A percentile compares a stretch with the other conserved stretches of the same genome.
phyloP scores from a whole-genome alignment of 2,797 vertebrate species.

The Eurystomus glaucurus region DNA sequence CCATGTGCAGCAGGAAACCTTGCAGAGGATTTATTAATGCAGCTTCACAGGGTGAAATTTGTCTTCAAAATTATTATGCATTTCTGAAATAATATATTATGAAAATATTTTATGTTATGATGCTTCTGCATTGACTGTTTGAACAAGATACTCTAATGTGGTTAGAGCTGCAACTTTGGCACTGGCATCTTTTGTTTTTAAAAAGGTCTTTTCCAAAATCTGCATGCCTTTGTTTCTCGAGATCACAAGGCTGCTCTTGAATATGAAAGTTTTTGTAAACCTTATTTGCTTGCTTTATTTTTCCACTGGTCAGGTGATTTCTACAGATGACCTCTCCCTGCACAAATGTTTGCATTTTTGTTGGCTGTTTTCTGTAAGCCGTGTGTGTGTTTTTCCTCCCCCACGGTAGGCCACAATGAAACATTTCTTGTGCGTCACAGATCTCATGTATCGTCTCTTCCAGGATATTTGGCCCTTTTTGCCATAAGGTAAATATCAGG shows the following conservation, averaged over 20 bases:
- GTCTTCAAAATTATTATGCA: not conserved
- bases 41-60: not conserved
- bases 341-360: not conserved
- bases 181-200: not conserved
- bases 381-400: not conserved
- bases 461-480: not conserved
- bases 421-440: not conserved
- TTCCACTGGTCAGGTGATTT: not conserved
- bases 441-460: not conserved
- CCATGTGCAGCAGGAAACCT: not conserved
- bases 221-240: not conserved
- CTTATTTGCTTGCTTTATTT: not conserved
- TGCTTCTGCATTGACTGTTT: not conserved
- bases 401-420: not conserved
- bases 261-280: not conserved
- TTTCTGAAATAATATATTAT: not conserved
- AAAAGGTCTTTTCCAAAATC: not conserved
- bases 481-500: not conserved
- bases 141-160: not conserved
- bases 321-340: not conserved
- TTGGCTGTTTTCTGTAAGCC: not conserved
- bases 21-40: not conserved
- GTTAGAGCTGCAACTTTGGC: not conserved
- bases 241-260: not conserved
- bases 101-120: not conserved